phyloP scores from a whole-genome alignment of 2,113 vertebrate species.

The Octodon degus region DNA sequence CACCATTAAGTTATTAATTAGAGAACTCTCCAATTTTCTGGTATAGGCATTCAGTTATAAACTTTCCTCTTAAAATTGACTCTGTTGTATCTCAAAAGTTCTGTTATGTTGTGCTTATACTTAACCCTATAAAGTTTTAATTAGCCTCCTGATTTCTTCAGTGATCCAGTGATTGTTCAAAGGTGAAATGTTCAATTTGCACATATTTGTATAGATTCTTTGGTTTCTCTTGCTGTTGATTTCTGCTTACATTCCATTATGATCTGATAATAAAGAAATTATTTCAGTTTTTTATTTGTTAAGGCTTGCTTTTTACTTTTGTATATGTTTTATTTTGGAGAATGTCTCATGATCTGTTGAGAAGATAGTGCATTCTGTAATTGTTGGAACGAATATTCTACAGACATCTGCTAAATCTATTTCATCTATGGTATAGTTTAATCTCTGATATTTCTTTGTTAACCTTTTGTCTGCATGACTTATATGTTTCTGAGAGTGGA shows the following conservation, averaged over 20 bases:
- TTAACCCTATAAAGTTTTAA: not conserved
- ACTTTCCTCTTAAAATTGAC: not conserved
- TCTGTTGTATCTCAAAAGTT: not conserved
- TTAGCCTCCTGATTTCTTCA: not conserved
- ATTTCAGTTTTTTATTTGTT: not conserved
- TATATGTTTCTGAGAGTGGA: not conserved
- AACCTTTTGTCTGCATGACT: not conserved
- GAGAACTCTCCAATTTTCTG: not conserved
- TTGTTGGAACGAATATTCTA: not conserved
- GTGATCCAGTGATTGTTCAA: not conserved
- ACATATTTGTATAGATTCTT: not conserved
- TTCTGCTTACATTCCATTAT: not conserved
- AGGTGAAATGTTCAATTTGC: not conserved
- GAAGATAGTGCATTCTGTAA: not conserved
- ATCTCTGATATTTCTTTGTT: not conserved
- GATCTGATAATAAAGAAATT: not conserved
- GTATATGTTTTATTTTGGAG: not conserved
- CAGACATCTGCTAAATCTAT: not conserved
- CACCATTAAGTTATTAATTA: not conserved
- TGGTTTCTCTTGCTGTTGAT: not conserved
- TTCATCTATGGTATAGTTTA: not conserved
- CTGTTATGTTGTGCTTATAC: not conserved
- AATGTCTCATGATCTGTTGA: not conserved
- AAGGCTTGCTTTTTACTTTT: not conserved
- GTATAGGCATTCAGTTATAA: not conserved